Percentiles rank a stretch among this genome's conserved stretches.
These are phyloP conservation scores for Meloidogyne floridensis DNA, from an alignment of 1,140 invertebrate species.

Conservation along the genomic window DNA sequence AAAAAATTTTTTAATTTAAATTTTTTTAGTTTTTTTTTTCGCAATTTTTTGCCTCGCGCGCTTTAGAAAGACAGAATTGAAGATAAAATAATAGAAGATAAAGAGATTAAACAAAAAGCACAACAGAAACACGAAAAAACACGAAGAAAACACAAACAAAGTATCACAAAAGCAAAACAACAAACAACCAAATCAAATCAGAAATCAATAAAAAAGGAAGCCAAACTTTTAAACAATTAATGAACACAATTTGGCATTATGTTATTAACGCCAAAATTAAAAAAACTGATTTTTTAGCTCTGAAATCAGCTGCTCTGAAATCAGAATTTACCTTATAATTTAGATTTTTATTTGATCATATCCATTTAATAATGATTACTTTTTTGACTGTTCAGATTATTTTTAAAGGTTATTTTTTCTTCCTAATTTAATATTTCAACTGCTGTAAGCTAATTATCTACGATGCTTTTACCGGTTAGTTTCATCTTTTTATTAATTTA, in stretches of 20 bases:
- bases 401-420: too few relatives aligned
- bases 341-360: too few relatives aligned
- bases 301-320: too few relatives aligned
- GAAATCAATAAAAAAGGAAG: neutral
- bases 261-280: neutral
- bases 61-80: neutral
- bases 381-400: too few relatives aligned
- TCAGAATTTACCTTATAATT: too few relatives aligned
- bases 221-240: neutral
- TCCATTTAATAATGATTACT: too few relatives aligned
- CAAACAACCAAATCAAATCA: too few relatives aligned
- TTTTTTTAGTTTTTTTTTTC: neutral
- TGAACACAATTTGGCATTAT: neutral
- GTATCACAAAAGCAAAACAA: too few relatives aligned
- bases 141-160: neutral
- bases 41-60: neutral
- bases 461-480: constrained; percentile 30
- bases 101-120: neutral
- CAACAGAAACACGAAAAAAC: neutral
- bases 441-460: neutral
- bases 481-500: neutral
- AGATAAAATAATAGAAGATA: neutral
- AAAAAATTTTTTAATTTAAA: neutral
- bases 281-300: neutral
- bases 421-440: too few relatives aligned